Percentiles rank a stretch among this genome's conserved stretches.
Evolutionary conservation across 2,797 vertebrate species (phyloP).

Genomic region (Eupleurogrammus muticus): DNA sequence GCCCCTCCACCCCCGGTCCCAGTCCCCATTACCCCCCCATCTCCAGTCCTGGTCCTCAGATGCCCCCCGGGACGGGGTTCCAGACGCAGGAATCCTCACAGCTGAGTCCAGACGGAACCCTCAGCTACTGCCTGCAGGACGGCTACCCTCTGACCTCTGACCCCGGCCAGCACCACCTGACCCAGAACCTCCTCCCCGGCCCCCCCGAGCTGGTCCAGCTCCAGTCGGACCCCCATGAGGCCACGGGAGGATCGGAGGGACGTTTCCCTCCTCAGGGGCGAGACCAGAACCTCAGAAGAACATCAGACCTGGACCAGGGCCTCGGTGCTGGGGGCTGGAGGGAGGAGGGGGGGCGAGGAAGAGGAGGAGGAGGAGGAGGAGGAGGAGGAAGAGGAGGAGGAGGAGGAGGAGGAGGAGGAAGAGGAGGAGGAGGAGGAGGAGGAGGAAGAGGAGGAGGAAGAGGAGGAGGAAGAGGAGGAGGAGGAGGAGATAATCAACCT

Average conservation of each 20-base stretch:
- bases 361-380: not conserved
- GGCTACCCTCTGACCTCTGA: slow-evolving; percentile 18
- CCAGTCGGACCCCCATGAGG: not conserved
- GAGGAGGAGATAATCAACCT: not conserved
- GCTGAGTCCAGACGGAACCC: slow-evolving; percentile 3
- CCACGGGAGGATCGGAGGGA: not conserved
- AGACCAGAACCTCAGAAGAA: not conserved
- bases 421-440: not conserved
- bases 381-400: not conserved
- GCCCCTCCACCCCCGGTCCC: slow-evolving; percentile 56
- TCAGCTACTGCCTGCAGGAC: not conserved
- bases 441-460: not conserved
- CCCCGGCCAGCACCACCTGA: slow-evolving; percentile 5
- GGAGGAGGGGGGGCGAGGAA: slow-evolving; percentile 1
- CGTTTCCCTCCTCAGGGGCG: slow-evolving; percentile 12
- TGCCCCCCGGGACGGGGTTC: slow-evolving; percentile 2
- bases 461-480: slow-evolving; percentile 12
- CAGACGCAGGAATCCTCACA: slow-evolving; percentile 9
- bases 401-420: slow-evolving; percentile 12
- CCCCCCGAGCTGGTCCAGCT: too few species aligned
- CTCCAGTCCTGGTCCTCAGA: slow-evolving; percentile 41
- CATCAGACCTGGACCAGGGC: not conserved
- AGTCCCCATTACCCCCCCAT: slow-evolving; percentile 60
- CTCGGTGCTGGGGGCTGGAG: slow-evolving; percentile 5
- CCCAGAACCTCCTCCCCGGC: not conserved